Evolutionary conservation across 2,113 vertebrate genomes (phyloP).

Genomic region (Pterocles orientalis): DNA sequence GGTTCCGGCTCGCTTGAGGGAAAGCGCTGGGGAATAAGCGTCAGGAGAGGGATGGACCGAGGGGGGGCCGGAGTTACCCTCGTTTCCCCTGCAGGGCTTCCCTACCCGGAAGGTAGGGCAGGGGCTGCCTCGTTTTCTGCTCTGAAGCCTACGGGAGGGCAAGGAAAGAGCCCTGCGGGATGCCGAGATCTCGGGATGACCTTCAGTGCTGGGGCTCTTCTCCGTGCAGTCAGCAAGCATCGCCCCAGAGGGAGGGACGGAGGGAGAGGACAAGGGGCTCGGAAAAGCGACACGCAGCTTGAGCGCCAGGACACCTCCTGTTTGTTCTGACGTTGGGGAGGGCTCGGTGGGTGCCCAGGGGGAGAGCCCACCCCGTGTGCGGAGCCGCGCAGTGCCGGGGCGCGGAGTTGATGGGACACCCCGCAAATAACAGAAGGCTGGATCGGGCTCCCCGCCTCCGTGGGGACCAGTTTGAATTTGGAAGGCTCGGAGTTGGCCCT

Average conservation of each 20-base stretch:
- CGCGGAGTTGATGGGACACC: background rate
- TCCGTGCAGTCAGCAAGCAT: background rate
- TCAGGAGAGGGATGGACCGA: fast-evolving
- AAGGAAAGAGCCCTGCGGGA: background rate
- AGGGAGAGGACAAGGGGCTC: background rate
- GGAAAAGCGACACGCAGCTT: background rate
- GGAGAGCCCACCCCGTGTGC: no score
- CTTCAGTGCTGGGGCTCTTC: background rate
- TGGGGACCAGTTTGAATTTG: fast-evolving
- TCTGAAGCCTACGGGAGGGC: background rate
- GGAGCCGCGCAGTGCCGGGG: background rate
- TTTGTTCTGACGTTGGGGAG: background rate
- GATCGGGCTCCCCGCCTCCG: background rate
- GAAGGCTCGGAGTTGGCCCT: background rate
- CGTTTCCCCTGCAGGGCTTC: background rate
- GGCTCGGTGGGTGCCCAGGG: no score
- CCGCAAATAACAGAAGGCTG: background rate
- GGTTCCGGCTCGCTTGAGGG: background rate
- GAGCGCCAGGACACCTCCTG: no score
- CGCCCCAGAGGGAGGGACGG: background rate
- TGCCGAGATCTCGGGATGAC: background rate
- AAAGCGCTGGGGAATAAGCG: background rate
- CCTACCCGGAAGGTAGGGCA: background rate
- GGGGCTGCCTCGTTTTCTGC: background rate
- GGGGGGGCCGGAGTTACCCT: no score